Evolutionary conservation across 1,140 invertebrate species (phyloP), one percentile per base, ranked within the genome.

Genomic region (Megathymus violae): DNA sequence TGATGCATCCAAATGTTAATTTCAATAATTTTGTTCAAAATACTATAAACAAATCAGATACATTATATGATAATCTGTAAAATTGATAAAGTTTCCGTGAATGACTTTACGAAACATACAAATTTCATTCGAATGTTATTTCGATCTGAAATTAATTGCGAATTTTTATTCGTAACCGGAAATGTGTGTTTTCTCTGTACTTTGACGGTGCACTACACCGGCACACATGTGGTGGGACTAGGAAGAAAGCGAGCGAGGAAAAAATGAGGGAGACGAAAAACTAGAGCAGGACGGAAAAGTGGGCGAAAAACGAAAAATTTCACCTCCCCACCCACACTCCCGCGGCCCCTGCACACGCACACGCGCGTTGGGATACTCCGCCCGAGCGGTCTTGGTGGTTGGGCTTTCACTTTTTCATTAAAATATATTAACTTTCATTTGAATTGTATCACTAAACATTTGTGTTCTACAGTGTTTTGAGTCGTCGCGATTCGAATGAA

Each of bases 241-340:
- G 88, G 88, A 90, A 90, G 83, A 87, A 88, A 89, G 78, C 82
- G 77, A 80, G 83, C 82, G 83, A 89, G 88, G 85, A 90, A 90
- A 90, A 90, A 90, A 89, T 84, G 86, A 90, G 88, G 85, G 88
- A 90, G 88, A 90, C 74, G 88, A 89, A 90, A 90, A 90, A 90
- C 86, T 89, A 90, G 88, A 90, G 85, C 85, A 77, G 86, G 88
- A 90, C 83, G 88, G 86, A 90, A 89, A 89, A 90, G 85, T 90
- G 79, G 85, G 86, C 75, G 88, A 90, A 90, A 90, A 90, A 90
- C 88, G 88, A 90, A 90, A 90, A 90, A 90, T 90, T 90, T 86
- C 82, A 80, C 80, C 85, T 72, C 67, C 77, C 41, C 52, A 69
- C 76, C 62, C 69, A 64, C 70, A 59, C 69, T 50, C 58, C 65